Conservation (phyloP, 2,113 vertebrate genomes). For the Recurvirostra avosetta region DNA sequence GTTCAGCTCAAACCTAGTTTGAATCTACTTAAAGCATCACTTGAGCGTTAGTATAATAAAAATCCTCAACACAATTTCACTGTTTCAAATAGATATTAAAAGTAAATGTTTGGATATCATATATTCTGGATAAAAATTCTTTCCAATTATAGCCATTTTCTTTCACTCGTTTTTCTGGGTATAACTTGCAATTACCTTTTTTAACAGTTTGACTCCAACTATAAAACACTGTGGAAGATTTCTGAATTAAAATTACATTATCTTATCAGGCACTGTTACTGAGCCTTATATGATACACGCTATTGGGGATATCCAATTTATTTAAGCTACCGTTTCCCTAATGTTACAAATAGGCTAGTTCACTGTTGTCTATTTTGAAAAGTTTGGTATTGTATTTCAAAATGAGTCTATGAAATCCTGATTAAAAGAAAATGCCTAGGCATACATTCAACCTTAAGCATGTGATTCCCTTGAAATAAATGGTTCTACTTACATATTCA, state of each 20-base stretch:
- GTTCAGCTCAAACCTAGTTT: not conserved
- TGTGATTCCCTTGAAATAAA: not conserved
- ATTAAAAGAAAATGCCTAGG: not conserved
- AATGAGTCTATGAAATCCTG: not conserved
- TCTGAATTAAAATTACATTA: not conserved
- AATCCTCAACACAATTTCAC: not conserved
- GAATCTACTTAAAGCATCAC: not conserved
- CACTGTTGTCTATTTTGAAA: not conserved
- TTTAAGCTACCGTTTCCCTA: not conserved
- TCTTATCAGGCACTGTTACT: not conserved
- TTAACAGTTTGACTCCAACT: not conserved
- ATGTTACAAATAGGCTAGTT: not conserved
- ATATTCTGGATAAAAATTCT: not conserved
- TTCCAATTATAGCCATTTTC: not conserved
- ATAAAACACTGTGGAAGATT: not conserved
- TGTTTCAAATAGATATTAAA: not conserved
- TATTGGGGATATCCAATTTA: not conserved
- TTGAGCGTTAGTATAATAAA: not conserved
- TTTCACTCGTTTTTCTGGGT: not conserved
- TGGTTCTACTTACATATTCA: not conserved
- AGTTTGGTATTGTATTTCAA: slow-evolving; percentile 1
- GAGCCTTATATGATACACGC: not conserved
- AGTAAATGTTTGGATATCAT: not conserved
- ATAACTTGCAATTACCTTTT: not conserved
- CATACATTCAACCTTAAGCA: not conserved